Evolutionary conservation across 2,888 invertebrate species (phyloP), one percentile per base, ranked within the genome.

Genomic region (Epinotia brunnichana): DNA sequence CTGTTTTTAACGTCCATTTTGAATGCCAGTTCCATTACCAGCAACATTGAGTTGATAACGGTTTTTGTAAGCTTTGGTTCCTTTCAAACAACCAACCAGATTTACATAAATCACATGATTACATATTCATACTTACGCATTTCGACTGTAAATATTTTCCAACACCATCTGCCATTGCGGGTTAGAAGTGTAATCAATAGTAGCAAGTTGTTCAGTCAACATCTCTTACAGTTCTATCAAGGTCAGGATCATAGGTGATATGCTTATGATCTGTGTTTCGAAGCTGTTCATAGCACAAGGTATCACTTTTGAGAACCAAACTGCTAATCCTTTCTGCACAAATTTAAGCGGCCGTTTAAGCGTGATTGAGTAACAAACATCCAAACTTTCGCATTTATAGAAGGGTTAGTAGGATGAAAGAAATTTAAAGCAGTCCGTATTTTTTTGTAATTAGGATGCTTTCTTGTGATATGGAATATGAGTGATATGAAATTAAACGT

Each of bases 1-100:
- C 95, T 91, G 68, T 94, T 93, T 17, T 80, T 82, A 7, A 94
- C 87, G 77, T 95, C 94, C 70, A 94, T 90, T 86, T 96, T 96
- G 81, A 97, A 97, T 41, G 96, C 96, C 62, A 89, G 87, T 84
- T 97, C 97, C n/a, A 96, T 95, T 0, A 96, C 94, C 24, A 95
- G 94, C 35, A 97, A 85, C 79, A 97, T 91, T 35, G 94, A 93
- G 80, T 96, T 96, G 13, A 96, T 95, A 2, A n/a, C n/a, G n/a
- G n/a, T n/a, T n/a, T n/a, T n/a, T n/a, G n/a, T 3, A 48, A 48
- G 48, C 48, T n/a, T n/a, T 48, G n/a, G 13, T 15, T 44, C 44
- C n/a, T 44, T 44, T 44, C 15, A 44, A 21, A 54, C 11, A 54
- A 7, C 3, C 19, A 54, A 13, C 13, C 10, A 13, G 9, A 19